Base-by-base conservation (phyloP, 2,888 invertebrate genomes). In the Papilio protenor region DNA sequence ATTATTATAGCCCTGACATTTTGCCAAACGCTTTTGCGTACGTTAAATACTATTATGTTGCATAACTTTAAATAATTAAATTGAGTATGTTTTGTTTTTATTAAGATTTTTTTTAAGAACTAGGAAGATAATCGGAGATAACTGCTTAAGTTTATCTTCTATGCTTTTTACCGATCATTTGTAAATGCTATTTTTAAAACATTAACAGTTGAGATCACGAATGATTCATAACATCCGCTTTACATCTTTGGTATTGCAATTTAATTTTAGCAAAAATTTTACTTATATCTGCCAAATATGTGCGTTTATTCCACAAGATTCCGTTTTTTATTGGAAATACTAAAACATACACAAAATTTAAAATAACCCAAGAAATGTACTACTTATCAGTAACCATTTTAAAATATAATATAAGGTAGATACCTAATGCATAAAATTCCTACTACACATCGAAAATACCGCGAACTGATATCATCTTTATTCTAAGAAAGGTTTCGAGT, bases 381-480 rank as follows among this genome's bases (percentile, higher is more conserved):
- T 33, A 21, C 14, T 23, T 59, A 61, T 61, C 18, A 61, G 16
- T 61, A 61, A 61, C 12, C 33, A 33, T 61, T 27, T 61, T 11
- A n/a, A 33, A 61, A 1, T 12, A 61, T 27, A 55, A 72, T 14
- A 61, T 45, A 14, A 74, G 12, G 3, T 47, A 27, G 4, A 74
- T 61, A 45, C 2, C 18, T 52, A 18, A 61, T 14, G 47, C 23
- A 74, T 18, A 49, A 64, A 49, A 74, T 64, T 23, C 21, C 47
- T 23, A 27, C 18, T 59, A 27, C 14, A 55, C 33, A 55, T 52
- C 18, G 40, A 59, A 70, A 77, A 73, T 71, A 70, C 49, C 33
- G 70, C 69, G 64, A 81, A 82, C 85, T 89, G 87, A 89, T 87
- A 87, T 91, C 89, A 90, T 81, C 80, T 47, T 80, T 79, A 79